Percentiles rank a stretch among this genome's conserved stretches.
phyloP scores from a whole-genome alignment of 2,888 invertebrate species.

The Chydorus sphaericus region DNA sequence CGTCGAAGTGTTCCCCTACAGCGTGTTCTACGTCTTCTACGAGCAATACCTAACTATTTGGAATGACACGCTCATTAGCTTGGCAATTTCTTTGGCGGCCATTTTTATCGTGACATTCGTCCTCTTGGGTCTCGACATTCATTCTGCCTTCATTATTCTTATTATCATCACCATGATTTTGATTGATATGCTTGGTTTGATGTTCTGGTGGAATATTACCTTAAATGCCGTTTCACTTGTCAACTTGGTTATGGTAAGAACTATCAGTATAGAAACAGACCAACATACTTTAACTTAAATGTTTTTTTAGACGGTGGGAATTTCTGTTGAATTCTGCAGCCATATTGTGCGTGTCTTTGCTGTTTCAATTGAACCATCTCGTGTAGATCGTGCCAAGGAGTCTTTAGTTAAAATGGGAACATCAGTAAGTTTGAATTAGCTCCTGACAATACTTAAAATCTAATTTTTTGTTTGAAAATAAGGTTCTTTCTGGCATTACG shows the following conservation, averaged over 20 bases:
- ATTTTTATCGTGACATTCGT: slow-evolving; percentile 87
- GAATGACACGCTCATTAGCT: slow-evolving; percentile 64
- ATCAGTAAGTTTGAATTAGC: too few relatives aligned
- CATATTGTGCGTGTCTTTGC: slow-evolving; percentile 89
- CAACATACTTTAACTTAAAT: background rate
- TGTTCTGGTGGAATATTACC: slow-evolving; percentile 80
- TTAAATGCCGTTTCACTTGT: slow-evolving; percentile 91
- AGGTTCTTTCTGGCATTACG: slow-evolving; percentile 93
- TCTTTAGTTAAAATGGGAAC: slow-evolving; percentile 82
- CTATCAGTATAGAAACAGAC: slow-evolving; percentile 16
- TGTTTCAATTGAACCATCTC: slow-evolving; percentile 52
- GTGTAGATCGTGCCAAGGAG: slow-evolving; percentile 62
- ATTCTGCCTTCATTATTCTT: slow-evolving; percentile 57
- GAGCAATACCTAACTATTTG: slow-evolving; percentile 89
- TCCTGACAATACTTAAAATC: too few relatives aligned
- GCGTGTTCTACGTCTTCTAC: slow-evolving; percentile 84
- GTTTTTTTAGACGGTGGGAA: slow-evolving; percentile 70
- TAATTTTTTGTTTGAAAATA: too few relatives aligned
- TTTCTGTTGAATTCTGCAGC: slow-evolving; percentile 96
- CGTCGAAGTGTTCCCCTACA: slow-evolving; percentile 74
- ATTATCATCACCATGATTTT: slow-evolving; percentile 62
- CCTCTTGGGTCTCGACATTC: slow-evolving; percentile 75
- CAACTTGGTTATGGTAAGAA: slow-evolving; percentile 79
- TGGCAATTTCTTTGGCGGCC: slow-evolving; percentile 76
- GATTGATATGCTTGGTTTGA: slow-evolving; percentile 69